Evolutionary conservation across 2,888 invertebrate species (phyloP).

Genomic region (Deladenus siricidicola): DNA sequence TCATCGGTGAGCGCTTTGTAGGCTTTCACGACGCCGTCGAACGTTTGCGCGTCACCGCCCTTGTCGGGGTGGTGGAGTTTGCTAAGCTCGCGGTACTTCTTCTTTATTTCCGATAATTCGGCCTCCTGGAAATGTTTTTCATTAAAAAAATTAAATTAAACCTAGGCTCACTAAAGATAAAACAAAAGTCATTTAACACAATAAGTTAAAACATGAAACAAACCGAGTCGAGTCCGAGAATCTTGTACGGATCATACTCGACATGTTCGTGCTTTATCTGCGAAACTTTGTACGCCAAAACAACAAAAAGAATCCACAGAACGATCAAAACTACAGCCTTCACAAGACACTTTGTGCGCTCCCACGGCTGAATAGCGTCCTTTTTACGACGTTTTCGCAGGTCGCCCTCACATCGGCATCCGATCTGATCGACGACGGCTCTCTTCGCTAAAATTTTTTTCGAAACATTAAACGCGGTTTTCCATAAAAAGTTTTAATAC

Average conservation of each 20-base stretch:
- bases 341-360: constrained; percentile 54
- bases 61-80: constrained; percentile 80
- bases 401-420: constrained; percentile 81
- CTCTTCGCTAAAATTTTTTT: constrained; percentile 34
- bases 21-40: constrained; percentile 93
- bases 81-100: constrained; percentile 85
- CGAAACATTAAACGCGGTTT: too few species aligned
- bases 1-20: constrained; percentile 80
- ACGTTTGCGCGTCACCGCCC: constrained; percentile 82
- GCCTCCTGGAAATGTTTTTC: constrained; percentile 62
- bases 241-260: constrained; percentile 96
- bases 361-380: constrained; percentile 79
- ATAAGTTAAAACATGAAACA: constrained; percentile 8
- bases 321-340: constrained; percentile 49
- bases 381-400: constrained; percentile 72
- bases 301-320: constrained; percentile 56
- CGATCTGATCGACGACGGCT: constrained; percentile 30
- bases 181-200: too few species aligned
- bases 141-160: neutral
- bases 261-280: constrained; percentile 52
- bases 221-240: constrained; percentile 76
- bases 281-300: constrained; percentile 56
- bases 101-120: constrained; percentile 79
- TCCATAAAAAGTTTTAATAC: too few species aligned
- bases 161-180: neutral